A percentile compares a stretch with the other conserved stretches of the same genome.
Conservation (phyloP, 2,797 vertebrate genomes). For the Sebastes miniatus region DNA sequence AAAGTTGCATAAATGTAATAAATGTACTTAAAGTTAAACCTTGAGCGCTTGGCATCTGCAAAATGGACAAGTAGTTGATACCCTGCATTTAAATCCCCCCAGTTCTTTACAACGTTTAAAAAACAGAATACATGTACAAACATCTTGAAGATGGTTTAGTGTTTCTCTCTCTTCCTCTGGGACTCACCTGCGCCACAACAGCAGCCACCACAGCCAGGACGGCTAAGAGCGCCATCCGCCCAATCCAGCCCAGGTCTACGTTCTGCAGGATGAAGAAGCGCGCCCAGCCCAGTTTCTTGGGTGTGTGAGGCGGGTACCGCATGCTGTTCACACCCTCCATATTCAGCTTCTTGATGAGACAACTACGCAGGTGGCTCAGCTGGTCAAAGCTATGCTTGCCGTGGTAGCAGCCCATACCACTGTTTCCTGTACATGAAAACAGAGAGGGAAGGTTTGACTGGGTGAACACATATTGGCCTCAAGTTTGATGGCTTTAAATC, state of each 20-base stretch:
- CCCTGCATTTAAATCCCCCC: neutral
- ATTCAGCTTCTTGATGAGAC: constrained; percentile 87
- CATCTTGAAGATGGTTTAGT: neutral
- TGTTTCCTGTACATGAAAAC: constrained; percentile 82
- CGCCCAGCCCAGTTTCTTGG: constrained; percentile 79
- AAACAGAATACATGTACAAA: neutral
- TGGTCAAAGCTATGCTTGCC: constrained; percentile 88
- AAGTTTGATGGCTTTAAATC: neutral
- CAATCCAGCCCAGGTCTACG: constrained; percentile 68
- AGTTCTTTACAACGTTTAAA: neutral
- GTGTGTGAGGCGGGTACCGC: constrained; percentile 87
- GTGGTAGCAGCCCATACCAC: constrained; percentile 92
- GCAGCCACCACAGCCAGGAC: constrained; percentile 67
- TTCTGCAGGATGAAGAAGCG: constrained; percentile 81
- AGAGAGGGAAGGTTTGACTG: neutral
- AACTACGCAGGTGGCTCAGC: constrained; percentile 88
- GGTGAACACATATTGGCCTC: neutral
- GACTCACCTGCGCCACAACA: constrained; percentile 72
- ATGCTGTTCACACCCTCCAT: constrained; percentile 84
- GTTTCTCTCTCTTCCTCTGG: neutral
- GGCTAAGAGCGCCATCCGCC: constrained; percentile 65
- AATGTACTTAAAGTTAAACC: no score
- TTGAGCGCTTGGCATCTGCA: no score
- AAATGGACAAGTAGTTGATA: neutral
- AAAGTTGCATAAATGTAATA: neutral